Conservation (phyloP, 2,797 vertebrate species). For the Phyllotis vaccarum region DNA sequence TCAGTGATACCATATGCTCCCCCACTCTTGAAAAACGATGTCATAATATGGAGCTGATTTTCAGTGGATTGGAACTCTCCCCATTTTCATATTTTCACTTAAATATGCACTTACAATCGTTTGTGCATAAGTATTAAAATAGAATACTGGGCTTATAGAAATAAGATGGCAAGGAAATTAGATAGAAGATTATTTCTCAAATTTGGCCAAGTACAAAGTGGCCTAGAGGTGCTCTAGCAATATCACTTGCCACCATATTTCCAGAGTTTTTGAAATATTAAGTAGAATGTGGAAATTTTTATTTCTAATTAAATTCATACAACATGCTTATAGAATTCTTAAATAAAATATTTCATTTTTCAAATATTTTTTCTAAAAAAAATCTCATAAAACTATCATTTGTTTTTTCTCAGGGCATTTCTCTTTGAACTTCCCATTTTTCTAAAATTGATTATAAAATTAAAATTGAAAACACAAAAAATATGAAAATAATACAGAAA, state of each 20-base stretch:
- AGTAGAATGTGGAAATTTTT: background rate
- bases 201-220: background rate
- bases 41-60: background rate
- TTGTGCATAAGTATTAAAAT: background rate
- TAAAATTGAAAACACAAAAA: slow-evolving; percentile 46
- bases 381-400: slow-evolving; percentile 50
- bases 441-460: slow-evolving; percentile 71
- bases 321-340: background rate
- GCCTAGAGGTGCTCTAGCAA: background rate
- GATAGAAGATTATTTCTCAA: background rate
- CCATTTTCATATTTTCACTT: background rate
- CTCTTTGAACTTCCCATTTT: slow-evolving; percentile 39
- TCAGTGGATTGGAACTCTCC: background rate
- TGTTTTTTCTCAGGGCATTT: background rate
- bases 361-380: background rate
- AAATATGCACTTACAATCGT: background rate
- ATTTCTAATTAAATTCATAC: background rate
- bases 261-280: background rate
- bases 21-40: background rate
- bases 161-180: background rate
- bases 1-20: too few relatives aligned
- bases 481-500: slow-evolving; percentile 45
- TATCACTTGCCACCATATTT: background rate
- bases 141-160: background rate
- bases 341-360: background rate